These are phyloP conservation scores for Protonibea diacanthus DNA, from an alignment of 2,797 vertebrate genomes.

Conservation along the genomic window DNA sequence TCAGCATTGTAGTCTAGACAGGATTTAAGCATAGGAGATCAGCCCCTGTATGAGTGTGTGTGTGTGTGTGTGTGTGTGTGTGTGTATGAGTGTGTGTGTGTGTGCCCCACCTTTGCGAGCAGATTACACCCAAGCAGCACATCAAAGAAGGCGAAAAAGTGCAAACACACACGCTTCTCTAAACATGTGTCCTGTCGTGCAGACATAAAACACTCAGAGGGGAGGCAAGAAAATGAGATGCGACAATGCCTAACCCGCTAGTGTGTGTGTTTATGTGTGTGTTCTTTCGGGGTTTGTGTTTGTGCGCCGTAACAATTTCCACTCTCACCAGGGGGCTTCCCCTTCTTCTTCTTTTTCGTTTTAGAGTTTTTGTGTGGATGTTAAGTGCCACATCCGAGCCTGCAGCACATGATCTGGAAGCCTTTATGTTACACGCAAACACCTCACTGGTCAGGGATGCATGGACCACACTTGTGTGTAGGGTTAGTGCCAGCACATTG, in stretches of 20 bases:
- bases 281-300: conserved; percentile 4
- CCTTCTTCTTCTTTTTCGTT: conserved; percentile 30
- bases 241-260: conserved; percentile 5
- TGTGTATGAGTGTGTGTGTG: conserved; percentile 14
- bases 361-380: conserved; percentile 7
- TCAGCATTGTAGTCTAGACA: conserved; percentile 51
- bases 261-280: conserved; percentile 41
- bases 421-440: conserved; percentile 27
- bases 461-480: not conserved
- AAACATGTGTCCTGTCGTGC: conserved; percentile 54
- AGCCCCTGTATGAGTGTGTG: conserved; percentile 5
- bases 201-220: conserved; percentile 57
- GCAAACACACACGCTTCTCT: conserved; percentile 52
- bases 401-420: conserved; percentile 45
- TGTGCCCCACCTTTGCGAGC: conserved; percentile 46
- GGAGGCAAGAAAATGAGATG: conserved; percentile 49
- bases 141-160: conserved; percentile 69
- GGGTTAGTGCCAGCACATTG: not conserved
- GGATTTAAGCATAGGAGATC: conserved; percentile 39
- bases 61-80: conserved; percentile 10
- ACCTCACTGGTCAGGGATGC: conserved; percentile 24
- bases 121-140: conserved; percentile 57
- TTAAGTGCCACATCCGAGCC: conserved; percentile 31
- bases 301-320: conserved; percentile 43
- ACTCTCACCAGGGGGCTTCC: conserved; percentile 56